phyloP scores from a whole-genome alignment of 2,113 vertebrate species.

The Chloebia gouldiae region DNA sequence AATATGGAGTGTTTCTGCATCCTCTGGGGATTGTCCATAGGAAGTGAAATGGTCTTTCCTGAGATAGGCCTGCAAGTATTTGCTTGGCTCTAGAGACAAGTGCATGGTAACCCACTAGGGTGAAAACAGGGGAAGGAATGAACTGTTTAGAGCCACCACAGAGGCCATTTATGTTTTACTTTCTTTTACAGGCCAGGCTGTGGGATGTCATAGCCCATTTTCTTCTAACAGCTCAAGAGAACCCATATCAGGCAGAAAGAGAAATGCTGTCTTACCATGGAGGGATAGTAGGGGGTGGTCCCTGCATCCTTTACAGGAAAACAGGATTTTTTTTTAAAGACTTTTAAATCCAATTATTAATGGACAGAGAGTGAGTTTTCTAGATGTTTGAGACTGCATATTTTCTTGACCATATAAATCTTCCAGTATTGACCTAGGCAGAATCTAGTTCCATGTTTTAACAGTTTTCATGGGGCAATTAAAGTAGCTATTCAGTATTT shows the following conservation, averaged over 20 bases:
- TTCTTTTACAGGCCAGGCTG: background rate
- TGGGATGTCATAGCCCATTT: background rate
- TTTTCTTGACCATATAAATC: background rate
- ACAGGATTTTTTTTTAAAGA: background rate
- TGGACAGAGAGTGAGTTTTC: background rate
- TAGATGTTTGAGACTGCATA: background rate
- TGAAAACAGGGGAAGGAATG: background rate
- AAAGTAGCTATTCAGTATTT: background rate
- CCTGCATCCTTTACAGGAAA: background rate
- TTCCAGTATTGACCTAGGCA: background rate
- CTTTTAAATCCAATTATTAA: background rate
- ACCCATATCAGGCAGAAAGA: background rate
- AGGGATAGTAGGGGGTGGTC: background rate
- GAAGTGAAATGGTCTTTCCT: background rate
- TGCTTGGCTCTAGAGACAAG: background rate
- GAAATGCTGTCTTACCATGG: background rate
- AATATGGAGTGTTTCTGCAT: background rate
- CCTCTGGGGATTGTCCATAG: background rate
- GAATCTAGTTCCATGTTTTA: background rate
- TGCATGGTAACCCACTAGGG: background rate
- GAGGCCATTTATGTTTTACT: background rate
- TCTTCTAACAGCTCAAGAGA: background rate
- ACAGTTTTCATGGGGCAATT: background rate
- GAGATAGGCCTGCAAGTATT: background rate
- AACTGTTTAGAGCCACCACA: accelerated